phyloP scores from a whole-genome alignment of 1,140 invertebrate species.

The Diprion similis region DNA sequence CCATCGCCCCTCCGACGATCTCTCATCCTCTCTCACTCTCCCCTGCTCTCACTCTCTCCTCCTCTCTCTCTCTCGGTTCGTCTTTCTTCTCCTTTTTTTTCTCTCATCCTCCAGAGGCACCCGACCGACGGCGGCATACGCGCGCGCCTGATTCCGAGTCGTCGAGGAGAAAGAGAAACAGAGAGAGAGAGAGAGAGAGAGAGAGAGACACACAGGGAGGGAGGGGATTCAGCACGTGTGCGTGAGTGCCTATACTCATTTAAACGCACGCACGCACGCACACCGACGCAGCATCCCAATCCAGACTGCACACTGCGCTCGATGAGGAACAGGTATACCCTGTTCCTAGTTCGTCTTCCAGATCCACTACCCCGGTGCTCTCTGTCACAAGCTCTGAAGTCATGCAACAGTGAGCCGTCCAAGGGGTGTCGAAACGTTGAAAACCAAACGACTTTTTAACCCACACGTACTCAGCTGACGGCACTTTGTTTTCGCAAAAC shows the following conservation, averaged over 20 bases:
- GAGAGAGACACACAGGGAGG: no score
- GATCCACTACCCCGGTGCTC: not conserved
- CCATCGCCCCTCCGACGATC: constrained; percentile 46
- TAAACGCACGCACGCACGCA: not conserved
- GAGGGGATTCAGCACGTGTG: not conserved
- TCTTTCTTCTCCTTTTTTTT: not conserved
- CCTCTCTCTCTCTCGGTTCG: constrained; percentile 16
- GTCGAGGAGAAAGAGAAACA: no score
- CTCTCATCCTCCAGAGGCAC: constrained; percentile 5
- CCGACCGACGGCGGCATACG: constrained; percentile 10
- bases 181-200: no score
- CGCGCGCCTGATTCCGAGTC: not conserved
- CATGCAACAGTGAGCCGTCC: constrained; percentile 18
- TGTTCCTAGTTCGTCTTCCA: constrained; percentile 6
- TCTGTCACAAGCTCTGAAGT: constrained; percentile 15
- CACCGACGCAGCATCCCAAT: not conserved
- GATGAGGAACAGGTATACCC: constrained; percentile 21
- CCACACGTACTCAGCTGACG: constrained; percentile 11
- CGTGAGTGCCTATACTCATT: not conserved
- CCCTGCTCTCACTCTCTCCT: constrained; percentile 7
- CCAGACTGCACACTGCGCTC: not conserved
- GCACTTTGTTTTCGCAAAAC: not conserved
- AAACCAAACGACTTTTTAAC: constrained; percentile 5
- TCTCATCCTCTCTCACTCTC: constrained; percentile 19
- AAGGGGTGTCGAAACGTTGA: constrained; percentile 5